These are phyloP conservation scores for Lepus timidus DNA, from an alignment of 2,113 vertebrate genomes.

Conservation along the genomic window DNA sequence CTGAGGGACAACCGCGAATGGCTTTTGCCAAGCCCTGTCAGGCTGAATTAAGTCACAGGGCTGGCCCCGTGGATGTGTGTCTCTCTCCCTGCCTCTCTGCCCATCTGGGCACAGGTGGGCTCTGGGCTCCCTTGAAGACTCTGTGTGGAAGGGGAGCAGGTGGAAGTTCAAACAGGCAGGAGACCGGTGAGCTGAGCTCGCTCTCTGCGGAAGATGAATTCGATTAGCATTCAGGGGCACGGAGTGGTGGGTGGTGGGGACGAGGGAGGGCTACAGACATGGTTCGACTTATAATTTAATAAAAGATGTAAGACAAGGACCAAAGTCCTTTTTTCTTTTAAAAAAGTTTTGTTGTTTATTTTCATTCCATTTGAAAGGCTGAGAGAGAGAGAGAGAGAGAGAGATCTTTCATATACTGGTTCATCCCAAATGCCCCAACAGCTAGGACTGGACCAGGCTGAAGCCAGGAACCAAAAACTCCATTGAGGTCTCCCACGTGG, in stretches of 20 bases:
- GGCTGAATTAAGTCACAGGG: conserved; percentile 56
- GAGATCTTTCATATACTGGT: too few relatives aligned
- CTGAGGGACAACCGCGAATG: not conserved
- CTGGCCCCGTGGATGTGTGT: not conserved
- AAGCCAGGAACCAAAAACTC: too few relatives aligned
- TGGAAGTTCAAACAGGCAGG: not conserved
- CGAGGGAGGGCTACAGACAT: not conserved
- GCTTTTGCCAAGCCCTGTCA: conserved; percentile 60
- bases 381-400: too few relatives aligned
- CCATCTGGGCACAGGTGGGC: not conserved
- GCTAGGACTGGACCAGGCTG: too few relatives aligned
- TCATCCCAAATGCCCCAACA: too few relatives aligned
- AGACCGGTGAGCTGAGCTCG: not conserved
- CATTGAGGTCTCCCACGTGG: too few relatives aligned
- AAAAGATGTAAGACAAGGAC: not conserved
- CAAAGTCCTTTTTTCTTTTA: not conserved
- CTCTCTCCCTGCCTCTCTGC: not conserved
- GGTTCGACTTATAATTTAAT: not conserved
- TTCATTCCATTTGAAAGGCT: too few relatives aligned
- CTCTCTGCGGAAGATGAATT: not conserved
- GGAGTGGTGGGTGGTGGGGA: not conserved
- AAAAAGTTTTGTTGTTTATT: too few relatives aligned
- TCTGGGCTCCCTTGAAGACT: not conserved
- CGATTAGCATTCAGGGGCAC: not conserved
- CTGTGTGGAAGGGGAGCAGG: not conserved